A percentile compares a stretch with the other conserved stretches of the same genome.
Conservation (phyloP, 2,113 vertebrate genomes). For the Bucco capensis region DNA sequence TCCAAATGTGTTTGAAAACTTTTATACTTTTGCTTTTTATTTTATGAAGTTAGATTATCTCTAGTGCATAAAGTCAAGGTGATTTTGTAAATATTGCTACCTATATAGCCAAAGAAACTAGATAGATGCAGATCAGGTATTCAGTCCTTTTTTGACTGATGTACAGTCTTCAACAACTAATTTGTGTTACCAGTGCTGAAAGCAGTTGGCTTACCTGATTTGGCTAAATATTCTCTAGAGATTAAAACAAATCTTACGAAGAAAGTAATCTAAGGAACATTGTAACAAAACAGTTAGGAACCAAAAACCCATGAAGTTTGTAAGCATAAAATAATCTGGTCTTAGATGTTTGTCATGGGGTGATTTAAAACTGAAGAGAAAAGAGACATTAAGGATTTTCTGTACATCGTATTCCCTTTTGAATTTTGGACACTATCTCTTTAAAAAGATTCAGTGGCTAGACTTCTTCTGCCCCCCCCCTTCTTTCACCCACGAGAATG, state of each 20-base stretch:
- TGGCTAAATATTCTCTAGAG: neutral
- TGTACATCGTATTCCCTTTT: no score
- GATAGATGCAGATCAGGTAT: neutral
- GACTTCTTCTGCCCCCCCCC: no score
- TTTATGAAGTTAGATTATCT: neutral
- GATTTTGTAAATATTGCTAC: neutral
- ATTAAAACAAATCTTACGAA: neutral
- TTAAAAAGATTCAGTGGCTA: no score
- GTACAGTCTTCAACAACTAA: neutral
- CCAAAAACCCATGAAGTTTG: neutral
- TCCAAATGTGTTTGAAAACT: neutral
- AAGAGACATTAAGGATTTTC: no score
- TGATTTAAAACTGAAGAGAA: no score
- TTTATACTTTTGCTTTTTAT: slow-evolving; percentile 20
- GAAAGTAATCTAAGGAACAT: neutral
- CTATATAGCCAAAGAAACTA: neutral
- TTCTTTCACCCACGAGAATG: no score
- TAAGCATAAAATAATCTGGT: neutral
- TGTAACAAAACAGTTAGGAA: neutral
- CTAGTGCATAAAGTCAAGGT: neutral
- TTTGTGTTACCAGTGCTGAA: neutral
- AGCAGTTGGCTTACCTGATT: neutral
- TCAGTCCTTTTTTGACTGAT: neutral
- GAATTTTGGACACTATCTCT: no score
- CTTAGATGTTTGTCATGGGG: no score